Conservation (phyloP, 2,113 vertebrate genomes). For the Calypte anna region DNA sequence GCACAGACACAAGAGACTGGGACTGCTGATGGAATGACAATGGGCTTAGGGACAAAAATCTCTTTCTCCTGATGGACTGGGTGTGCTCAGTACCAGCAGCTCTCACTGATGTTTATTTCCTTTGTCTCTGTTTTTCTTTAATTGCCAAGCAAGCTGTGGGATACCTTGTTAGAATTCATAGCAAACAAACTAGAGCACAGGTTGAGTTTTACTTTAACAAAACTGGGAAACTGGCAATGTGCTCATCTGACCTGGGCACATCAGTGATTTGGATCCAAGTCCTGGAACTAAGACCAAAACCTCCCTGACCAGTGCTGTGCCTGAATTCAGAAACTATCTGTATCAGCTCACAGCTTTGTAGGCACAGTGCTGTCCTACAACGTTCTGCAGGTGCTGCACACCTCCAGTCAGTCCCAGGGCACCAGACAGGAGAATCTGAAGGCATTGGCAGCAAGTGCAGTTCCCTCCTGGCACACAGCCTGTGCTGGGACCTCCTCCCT, state of each 20-base stretch:
- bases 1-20: neutral
- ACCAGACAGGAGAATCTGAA: neutral
- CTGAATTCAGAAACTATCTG: neutral
- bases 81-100: neutral
- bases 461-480: neutral
- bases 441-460: no score
- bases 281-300: neutral
- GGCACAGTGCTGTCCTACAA: neutral
- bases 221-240: neutral
- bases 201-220: neutral
- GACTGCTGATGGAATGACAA: neutral
- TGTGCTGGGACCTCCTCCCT: neutral
- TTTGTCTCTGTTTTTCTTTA: neutral
- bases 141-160: neutral
- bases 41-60: neutral
- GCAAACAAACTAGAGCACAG: neutral
- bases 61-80: neutral
- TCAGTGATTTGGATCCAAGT: neutral
- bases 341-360: no score
- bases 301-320: neutral
- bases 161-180: neutral
- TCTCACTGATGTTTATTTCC: neutral
- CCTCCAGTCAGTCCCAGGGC: no score
- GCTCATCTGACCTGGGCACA: no score
- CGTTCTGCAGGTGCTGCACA: neutral